Conservation (phyloP, 2,888 invertebrate species). For the Apotomis capreana region DNA sequence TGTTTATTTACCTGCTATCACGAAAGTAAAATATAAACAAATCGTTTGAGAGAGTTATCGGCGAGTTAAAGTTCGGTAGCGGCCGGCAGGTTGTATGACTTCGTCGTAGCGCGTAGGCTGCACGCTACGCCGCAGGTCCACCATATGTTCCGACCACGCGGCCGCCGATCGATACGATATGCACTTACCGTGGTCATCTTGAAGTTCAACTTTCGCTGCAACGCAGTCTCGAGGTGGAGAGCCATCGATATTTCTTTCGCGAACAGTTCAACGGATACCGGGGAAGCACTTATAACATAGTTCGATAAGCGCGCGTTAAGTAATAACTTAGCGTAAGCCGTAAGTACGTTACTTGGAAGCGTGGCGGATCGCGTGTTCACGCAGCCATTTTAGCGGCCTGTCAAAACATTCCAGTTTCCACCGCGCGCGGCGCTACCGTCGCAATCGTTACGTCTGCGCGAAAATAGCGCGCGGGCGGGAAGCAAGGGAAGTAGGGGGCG, state of each 20-base stretch:
- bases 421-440: constrained; percentile 70
- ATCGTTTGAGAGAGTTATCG: constrained; percentile 11
- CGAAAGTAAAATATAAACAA: constrained; percentile 41
- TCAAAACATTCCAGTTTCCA: constrained; percentile 67
- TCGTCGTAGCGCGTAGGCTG: constrained; percentile 47
- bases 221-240: constrained; percentile 79
- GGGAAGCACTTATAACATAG: constrained; percentile 73
- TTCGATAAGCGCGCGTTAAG: constrained; percentile 65
- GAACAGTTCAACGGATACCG: constrained; percentile 56
- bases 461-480: constrained; percentile 57
- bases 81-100: constrained; percentile 19
- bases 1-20: constrained; percentile 75
- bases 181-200: constrained; percentile 83
- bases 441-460: constrained; percentile 76
- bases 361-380: constrained; percentile 79
- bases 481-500: constrained; percentile 47
- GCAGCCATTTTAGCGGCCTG: constrained; percentile 80
- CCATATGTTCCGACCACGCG: constrained; percentile 80
- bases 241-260: constrained; percentile 66
- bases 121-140: constrained; percentile 63
- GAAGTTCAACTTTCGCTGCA: constrained; percentile 82
- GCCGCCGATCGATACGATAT: constrained; percentile 74
- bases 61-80: constrained; percentile 46
- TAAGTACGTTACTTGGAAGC: constrained; percentile 63
- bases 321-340: constrained; percentile 74